These are phyloP conservation scores for Solenopsis invicta DNA, from an alignment of 1,140 invertebrate genomes.

Conservation along the genomic window DNA sequence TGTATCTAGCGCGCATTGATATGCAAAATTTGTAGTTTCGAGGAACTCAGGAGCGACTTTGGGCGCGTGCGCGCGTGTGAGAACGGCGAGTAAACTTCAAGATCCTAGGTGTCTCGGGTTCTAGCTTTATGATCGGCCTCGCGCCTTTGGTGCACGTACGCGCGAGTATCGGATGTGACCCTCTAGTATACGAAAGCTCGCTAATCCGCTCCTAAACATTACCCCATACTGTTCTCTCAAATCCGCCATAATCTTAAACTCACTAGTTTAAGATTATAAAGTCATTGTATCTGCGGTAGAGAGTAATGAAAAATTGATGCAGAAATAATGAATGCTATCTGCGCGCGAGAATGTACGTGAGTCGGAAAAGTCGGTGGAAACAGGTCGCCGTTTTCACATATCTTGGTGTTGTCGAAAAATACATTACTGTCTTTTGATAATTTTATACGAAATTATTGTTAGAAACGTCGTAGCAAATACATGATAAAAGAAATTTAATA, in stretches of 20 bases:
- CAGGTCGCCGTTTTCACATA: not conserved
- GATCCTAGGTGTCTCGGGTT: slow-evolving; percentile 52
- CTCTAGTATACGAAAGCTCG: not conserved
- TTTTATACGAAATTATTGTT: not conserved
- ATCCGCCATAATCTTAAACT: slow-evolving; percentile 24
- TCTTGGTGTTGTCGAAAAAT: not conserved
- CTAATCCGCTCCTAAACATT: slow-evolving; percentile 66
- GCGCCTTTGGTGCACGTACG: slow-evolving; percentile 36
- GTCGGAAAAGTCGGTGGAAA: no score
- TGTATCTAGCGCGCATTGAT: slow-evolving; percentile 75
- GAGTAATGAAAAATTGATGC: not conserved
- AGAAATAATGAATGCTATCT: no score
- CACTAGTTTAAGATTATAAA: slow-evolving; percentile 10
- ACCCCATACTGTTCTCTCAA: slow-evolving; percentile 20
- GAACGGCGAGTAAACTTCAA: slow-evolving; percentile 74
- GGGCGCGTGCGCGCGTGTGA: not conserved
- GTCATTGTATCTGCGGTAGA: not conserved
- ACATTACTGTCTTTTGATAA: not conserved
- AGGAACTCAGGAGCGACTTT: slow-evolving; percentile 72
- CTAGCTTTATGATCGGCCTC: slow-evolving; percentile 67
- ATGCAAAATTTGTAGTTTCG: slow-evolving; percentile 80
- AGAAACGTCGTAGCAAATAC: not conserved
- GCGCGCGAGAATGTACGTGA: no score
- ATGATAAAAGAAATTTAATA: not conserved
- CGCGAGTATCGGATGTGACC: slow-evolving; percentile 22